Base-by-base conservation (phyloP, 2,888 invertebrate species). In the Apotomis capreana region DNA sequence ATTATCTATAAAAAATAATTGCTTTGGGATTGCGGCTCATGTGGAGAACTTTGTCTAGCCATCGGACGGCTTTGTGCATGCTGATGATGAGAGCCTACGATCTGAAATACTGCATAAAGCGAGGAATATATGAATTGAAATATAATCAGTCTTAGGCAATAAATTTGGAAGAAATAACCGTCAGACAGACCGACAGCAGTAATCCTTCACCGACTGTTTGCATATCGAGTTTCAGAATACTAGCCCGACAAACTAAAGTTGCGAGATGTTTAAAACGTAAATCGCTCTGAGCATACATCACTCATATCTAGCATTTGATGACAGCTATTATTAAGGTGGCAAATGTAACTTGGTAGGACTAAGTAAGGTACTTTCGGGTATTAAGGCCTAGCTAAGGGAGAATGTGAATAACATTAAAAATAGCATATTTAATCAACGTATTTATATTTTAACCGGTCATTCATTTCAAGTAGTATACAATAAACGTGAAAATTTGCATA, bases 121-220 rank as follows among this genome's bases (percentile, higher is more conserved):
- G 9, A 9, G 5, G 3, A 49, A 10, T 49, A 49, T 9, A 49
- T 49, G 49, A 9, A 49, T 49, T 9, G 8, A 44, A 44, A 10
- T 49, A 9, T 49, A 49, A 49, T 49, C 12, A 9, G 6, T 3
- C n/a, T 36, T 0, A n/a, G 8, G 37, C 10, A 37, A 54, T 40
- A 12, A 13, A 40, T 36, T 62, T 15, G 49, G 13, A 44, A 55
- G 9, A 60, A 60, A 26, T 9, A 37, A 36, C 13, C 6, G 3
- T 26, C 55, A 52, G 13, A 15, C 49, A 26, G 15, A 13, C 57
- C 9, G 13, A 6, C 54, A 46, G 54, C 55, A 5, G 44, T 44
- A 46, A 55, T 13, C 13, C 37, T 69, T 62, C 10, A 69, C n/a
- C 60, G 36, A 40, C 54, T 61, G 61, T 61, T 60, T 68, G 52